These are phyloP conservation scores for Scrobipalpa atriplicella DNA, from an alignment of 2,888 invertebrate genomes.

Conservation along the genomic window DNA sequence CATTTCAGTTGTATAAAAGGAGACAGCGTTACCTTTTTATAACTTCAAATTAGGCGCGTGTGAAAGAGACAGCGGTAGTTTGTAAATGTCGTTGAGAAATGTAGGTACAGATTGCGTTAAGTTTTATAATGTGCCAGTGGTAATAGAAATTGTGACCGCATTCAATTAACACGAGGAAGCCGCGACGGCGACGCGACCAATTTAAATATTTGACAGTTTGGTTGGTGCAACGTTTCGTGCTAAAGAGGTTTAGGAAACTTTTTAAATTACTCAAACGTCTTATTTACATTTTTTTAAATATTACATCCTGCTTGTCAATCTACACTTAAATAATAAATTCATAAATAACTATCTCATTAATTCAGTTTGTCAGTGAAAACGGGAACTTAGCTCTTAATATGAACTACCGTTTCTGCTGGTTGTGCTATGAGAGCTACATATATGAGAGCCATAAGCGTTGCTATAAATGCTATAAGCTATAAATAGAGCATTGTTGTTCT, in stretches of 20 bases:
- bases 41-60: not conserved
- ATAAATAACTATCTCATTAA: no score
- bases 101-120: constrained; percentile 45
- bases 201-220: constrained; percentile 70
- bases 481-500: constrained; percentile 74
- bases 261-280: no score
- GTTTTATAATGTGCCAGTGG: constrained; percentile 48
- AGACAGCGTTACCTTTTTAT: not conserved
- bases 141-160: constrained; percentile 51
- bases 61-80: constrained; percentile 3
- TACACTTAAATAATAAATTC: no score
- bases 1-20: constrained; percentile 11
- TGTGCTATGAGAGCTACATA: not conserved
- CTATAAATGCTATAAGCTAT: constrained; percentile 41
- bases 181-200: constrained; percentile 60
- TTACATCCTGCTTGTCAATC: no score
- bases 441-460: not conserved
- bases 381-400: not conserved
- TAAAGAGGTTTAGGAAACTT: not conserved
- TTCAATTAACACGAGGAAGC: constrained; percentile 72
- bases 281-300: no score
- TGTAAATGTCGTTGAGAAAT: constrained; percentile 38
- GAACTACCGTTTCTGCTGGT: not conserved
- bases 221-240: constrained; percentile 36
- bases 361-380: no score